These are phyloP conservation scores for Stomatorhinus walkeri DNA, from an alignment of 2,797 vertebrate genomes.

Conservation along the genomic window DNA sequence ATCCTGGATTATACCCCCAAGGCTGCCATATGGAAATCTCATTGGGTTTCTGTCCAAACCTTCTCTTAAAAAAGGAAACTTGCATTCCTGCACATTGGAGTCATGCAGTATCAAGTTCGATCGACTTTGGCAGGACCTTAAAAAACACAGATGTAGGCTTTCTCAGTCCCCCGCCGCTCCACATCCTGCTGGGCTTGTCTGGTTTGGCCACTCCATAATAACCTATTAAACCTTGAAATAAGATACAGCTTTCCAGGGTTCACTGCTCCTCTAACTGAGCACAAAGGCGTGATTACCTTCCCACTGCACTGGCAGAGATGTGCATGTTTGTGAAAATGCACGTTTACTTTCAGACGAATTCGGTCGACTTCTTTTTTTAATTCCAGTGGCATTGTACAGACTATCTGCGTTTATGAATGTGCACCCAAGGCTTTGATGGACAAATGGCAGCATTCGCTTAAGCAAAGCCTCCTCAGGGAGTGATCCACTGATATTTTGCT, in stretches of 20 bases:
- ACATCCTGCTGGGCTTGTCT: constrained; percentile 73
- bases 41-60: constrained; percentile 63
- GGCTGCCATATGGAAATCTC: constrained; percentile 87
- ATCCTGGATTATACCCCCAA: constrained; percentile 71
- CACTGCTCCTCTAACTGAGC: constrained; percentile 45
- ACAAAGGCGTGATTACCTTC: constrained; percentile 18
- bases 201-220: constrained; percentile 74
- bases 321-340: constrained; percentile 17
- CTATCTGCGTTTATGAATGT: neutral
- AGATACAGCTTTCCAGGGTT: constrained; percentile 59
- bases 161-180: constrained; percentile 66
- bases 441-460: neutral
- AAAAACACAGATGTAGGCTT: constrained; percentile 72
- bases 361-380: neutral
- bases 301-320: constrained; percentile 6
- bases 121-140: constrained; percentile 84
- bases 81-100: constrained; percentile 92
- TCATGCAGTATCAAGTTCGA: constrained; percentile 98
- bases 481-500: neutral
- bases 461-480: neutral
- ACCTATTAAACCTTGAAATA: constrained; percentile 78
- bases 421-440: neutral
- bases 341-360: neutral
- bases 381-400: neutral
- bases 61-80: constrained; percentile 77